phyloP scores from a whole-genome alignment of 2,113 vertebrate species.

The Vidua chalybeata region DNA sequence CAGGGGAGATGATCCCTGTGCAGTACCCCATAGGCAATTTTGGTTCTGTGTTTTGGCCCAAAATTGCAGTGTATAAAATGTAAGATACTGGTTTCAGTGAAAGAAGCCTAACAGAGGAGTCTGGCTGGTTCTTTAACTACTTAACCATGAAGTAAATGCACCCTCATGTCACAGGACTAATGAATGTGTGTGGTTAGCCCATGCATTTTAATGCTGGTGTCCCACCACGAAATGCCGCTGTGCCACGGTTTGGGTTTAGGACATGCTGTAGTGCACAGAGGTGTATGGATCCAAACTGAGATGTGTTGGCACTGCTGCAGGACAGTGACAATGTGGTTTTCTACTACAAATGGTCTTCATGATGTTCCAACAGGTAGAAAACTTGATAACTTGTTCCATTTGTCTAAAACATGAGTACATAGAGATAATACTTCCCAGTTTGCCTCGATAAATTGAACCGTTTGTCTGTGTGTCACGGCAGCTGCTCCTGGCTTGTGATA shows the following conservation, averaged over 20 bases:
- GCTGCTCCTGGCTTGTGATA: neutral
- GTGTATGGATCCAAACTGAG: neutral
- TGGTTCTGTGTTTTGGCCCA: neutral
- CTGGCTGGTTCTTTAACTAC: neutral
- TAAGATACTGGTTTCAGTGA: neutral
- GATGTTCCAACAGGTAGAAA: neutral
- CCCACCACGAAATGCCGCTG: neutral
- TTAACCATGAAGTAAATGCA: neutral
- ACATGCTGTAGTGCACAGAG: neutral
- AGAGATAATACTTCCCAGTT: neutral
- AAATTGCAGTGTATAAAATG: neutral
- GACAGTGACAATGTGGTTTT: neutral
- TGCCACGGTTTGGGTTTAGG: neutral
- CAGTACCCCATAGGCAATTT: neutral
- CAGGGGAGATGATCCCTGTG: neutral
- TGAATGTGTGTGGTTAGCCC: fast-evolving
- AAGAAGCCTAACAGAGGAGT: neutral
- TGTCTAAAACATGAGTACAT: neutral
- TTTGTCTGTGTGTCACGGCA: neutral
- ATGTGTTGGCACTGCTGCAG: neutral
- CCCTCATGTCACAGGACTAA: neutral
- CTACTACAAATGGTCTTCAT: neutral
- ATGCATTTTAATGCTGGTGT: neutral
- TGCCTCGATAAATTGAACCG: neutral
- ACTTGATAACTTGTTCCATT: neutral